Percentiles rank a stretch among this genome's conserved stretches.
phyloP scores from a whole-genome alignment of 2,888 invertebrate genomes.

The Lucinisca nassula region DNA sequence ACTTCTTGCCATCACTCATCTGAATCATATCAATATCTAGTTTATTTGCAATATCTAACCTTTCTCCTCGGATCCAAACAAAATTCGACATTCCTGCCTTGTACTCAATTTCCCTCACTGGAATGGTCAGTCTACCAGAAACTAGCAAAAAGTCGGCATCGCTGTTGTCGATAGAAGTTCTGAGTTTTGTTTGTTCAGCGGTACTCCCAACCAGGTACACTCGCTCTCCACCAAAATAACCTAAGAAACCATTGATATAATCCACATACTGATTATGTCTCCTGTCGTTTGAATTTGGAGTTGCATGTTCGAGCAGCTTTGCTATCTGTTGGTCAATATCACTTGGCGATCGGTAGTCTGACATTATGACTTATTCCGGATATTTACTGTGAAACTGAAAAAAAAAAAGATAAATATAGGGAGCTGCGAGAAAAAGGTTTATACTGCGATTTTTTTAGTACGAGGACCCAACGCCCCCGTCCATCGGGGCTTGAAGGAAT shows the following conservation, averaged over 20 bases:
- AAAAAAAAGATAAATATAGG: no score
- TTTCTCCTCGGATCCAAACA: conserved; percentile 49
- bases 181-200: conserved; percentile 45
- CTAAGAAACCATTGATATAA: conserved; percentile 24
- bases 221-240: conserved; percentile 35
- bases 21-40: background rate
- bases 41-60: background rate
- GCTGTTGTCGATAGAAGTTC: conserved; percentile 54
- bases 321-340: background rate
- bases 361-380: background rate
- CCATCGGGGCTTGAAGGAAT: no score
- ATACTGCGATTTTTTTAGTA: no score
- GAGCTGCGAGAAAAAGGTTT: no score
- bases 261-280: background rate
- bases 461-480: no score
- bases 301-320: background rate
- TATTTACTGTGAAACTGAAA: no score
- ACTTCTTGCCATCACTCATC: background rate
- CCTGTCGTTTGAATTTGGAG: conserved; percentile 18
- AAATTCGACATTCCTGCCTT: conserved; percentile 49
- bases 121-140: conserved; percentile 41
- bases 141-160: conserved; percentile 60
- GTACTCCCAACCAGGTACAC: conserved; percentile 58
- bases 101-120: conserved; percentile 31
- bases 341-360: background rate